Base-by-base conservation (phyloP, 2,113 vertebrate genomes). In the Acinonyx jubatus region DNA sequence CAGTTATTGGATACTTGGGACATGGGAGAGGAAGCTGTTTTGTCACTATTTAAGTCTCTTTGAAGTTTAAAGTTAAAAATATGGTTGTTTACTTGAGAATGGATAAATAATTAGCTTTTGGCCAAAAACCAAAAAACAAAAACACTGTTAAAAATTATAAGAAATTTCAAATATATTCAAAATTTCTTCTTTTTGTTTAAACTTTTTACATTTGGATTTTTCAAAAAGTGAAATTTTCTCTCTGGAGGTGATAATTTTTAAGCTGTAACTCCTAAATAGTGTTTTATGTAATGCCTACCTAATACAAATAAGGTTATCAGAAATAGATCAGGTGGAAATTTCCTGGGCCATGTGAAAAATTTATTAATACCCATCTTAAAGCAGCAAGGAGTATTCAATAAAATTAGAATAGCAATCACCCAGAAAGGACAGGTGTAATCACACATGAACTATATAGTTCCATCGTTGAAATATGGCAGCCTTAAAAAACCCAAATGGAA, bases 1-100 rank as follows among this genome's bases (percentile, higher is more conserved):
- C 36, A 87, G 73, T 71, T 87, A 97, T 16, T 84, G 19, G 33
- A 69, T 97, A 93, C 5, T 93, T 92, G 48, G 18, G 25, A 96
- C 68, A 81, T 93, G 29, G 61, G 36, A 95, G n/a, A 80, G 38
- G 63, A 25, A 78, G 7, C 4, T 86, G 15, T 93, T 87, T 89
- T 87, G 94, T 96, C 68, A 73, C 25, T 68, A 84, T 93, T 96
- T 91, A 55, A 97, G 65, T 95, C 38, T 96, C 80, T 91, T 68
- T 41, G 50, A 76, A 81, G 25, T 95, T 73, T 95, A 71, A 86
- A 33, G 4, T 83, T 87, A 66, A 96, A 94, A 89, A 69, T 79
- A 91, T 91, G 76, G 1, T 57, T 87, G 11, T 1, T 81, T 82
- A 85, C 31, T 92, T 74, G 16, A 21, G 13, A 79, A 89, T 50